These are phyloP conservation scores for Yponomeuta plumbellus DNA, from an alignment of 2,888 invertebrate genomes.

Conservation along the genomic window DNA sequence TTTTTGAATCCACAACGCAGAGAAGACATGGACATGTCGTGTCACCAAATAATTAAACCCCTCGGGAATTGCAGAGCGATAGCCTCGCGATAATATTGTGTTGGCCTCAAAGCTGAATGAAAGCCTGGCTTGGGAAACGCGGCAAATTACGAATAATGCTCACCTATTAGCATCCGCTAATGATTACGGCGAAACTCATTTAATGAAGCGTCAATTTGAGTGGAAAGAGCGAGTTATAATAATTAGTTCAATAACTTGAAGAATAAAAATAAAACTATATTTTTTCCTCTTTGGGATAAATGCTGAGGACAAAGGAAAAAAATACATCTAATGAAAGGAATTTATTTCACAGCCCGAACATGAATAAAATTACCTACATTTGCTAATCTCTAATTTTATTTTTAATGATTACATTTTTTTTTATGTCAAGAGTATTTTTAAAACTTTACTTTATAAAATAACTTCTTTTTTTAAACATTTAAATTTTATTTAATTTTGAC, in stretches of 20 bases:
- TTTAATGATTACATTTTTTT: too few species aligned
- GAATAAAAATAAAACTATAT: neutral
- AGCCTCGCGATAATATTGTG: slow-evolving; percentile 31
- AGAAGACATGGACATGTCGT: slow-evolving; percentile 21
- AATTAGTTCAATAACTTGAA: neutral
- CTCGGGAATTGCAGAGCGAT: slow-evolving; percentile 27
- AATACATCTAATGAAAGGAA: too few species aligned
- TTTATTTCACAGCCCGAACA: too few species aligned
- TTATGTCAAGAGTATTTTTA: too few species aligned
- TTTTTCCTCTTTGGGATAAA: too few species aligned
- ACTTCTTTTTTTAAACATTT: too few species aligned
- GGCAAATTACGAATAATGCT: slow-evolving; percentile 9
- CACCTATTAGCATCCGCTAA: slow-evolving; percentile 1
- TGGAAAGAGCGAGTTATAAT: neutral
- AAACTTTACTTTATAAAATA: too few species aligned
- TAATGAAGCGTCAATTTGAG: slow-evolving; percentile 11
- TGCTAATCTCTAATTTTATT: too few species aligned
- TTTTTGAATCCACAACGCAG: neutral
- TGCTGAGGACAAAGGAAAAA: too few species aligned
- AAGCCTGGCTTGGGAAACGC: slow-evolving; percentile 19
- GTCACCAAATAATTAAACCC: slow-evolving; percentile 48
- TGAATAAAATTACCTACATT: too few species aligned
- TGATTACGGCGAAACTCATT: slow-evolving; percentile 2
- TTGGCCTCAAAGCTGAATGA: slow-evolving; percentile 21
- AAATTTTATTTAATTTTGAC: too few species aligned